Conservation (phyloP, 2,113 vertebrate species). For the Tyto alba region DNA sequence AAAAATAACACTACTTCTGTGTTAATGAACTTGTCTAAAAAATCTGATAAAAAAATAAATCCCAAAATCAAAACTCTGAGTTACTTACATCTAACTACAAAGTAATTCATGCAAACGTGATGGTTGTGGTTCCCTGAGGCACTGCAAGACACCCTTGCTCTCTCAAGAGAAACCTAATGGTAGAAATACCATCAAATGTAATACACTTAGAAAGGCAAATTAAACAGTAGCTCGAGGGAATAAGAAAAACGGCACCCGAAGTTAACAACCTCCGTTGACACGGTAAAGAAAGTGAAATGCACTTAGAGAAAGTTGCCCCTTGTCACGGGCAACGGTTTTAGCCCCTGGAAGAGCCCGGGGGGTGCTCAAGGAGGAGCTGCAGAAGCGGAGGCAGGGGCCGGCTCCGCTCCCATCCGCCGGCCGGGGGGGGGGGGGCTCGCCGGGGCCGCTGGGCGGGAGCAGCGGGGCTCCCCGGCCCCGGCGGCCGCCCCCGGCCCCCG, state of each 20-base stretch:
- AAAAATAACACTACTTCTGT: background rate
- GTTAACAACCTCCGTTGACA: background rate
- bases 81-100: background rate
- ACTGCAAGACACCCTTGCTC: background rate
- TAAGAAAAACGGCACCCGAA: background rate
- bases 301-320: background rate
- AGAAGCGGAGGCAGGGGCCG: background rate
- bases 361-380: background rate
- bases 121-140: background rate
- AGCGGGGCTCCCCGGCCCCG: background rate
- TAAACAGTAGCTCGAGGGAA: background rate
- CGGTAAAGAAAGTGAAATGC: background rate
- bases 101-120: background rate
- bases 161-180: background rate
- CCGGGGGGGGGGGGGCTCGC: background rate
- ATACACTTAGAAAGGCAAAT: background rate
- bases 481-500: background rate
- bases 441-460: background rate
- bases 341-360: background rate
- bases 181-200: background rate
- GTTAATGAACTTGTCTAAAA: background rate
- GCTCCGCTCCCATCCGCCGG: background rate
- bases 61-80: background rate
- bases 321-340: background rate
- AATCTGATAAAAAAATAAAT: background rate